Evolutionary conservation across 2,113 vertebrate genomes (phyloP), one percentile per base, ranked within the genome.

Genomic region (Sprattus sprattus): DNA sequence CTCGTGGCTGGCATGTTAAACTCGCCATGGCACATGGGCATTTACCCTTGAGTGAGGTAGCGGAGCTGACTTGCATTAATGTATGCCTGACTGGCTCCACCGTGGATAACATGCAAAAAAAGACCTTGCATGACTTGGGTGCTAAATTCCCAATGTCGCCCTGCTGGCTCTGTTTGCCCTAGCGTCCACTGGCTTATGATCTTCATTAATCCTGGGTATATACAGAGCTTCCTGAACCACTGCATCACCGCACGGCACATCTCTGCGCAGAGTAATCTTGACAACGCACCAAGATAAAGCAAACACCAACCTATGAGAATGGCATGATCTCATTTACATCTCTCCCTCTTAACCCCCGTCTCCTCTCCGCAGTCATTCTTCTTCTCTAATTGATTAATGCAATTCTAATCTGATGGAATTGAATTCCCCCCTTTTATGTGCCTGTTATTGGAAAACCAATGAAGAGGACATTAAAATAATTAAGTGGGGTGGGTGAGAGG

Each of bases 401-500:
- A 44, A 78, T 78, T 78, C 71, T 78, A 78, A 78, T 78, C 71
- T 78, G 71, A 78, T 78, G 71, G 32, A 78, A 78, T 78, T 78
- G 71, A 78, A 78, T 32, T 32, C 71, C 71, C 67, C 71, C 16
- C 71, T 39, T 78, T 78, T 78, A 78, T 78, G 71, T 78, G 28
- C 28, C 28, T 78, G 71, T 78, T 78, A 78, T 78, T 78, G 71
- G 71, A 78, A 78, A 78, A 78, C 71, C 71, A 78, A 78, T 78
- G 71, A 78, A 78, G 71, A 78, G 71, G 71, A 78, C 71, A 78
- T 78, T 78, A 78, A 78, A 78, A 78, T 78, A 78, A 78, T 78
- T 78, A 78, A 78, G 71, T 78, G 32, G 71, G 71, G 71, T 78
- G 71, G 71, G 71, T 78, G 71, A 78, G 71, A 78, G 71, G 71